These are phyloP conservation scores for Columba livia DNA, from an alignment of 2,113 vertebrate species.

Conservation along the genomic window DNA sequence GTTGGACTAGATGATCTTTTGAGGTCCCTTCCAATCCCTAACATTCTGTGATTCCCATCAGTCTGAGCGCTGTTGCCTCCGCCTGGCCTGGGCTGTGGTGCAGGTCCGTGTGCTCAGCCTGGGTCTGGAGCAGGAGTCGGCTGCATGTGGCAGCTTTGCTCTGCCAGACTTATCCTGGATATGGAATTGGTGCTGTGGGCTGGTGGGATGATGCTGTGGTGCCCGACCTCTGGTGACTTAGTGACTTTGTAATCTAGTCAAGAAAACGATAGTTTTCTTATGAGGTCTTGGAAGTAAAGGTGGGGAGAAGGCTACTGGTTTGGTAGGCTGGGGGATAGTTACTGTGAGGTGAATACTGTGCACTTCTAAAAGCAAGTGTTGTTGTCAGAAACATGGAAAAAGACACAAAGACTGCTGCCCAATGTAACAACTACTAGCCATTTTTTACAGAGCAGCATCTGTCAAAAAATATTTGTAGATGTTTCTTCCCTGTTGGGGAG, in stretches of 20 bases:
- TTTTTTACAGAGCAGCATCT: background rate
- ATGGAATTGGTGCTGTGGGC: background rate
- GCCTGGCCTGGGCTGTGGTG: background rate
- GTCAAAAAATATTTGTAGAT: background rate
- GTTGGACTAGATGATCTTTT: too few relatives aligned
- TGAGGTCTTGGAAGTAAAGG: background rate
- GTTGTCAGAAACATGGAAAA: background rate
- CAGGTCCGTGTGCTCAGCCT: too few relatives aligned
- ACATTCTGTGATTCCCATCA: too few relatives aligned
- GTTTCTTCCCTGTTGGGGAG: fast-evolving
- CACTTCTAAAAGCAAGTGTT: fast-evolving
- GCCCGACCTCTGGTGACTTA: fast-evolving
- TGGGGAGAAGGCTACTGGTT: background rate
- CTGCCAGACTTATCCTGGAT: fast-evolving
- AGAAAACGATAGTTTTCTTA: fast-evolving
- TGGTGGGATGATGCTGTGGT: background rate
- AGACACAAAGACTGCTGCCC: fast-evolving
- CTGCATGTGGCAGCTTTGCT: background rate
- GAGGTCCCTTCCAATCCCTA: too few relatives aligned
- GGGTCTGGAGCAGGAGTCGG: background rate
- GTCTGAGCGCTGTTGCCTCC: too few relatives aligned
- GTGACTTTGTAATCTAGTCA: background rate
- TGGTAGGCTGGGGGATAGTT: fast-evolving
- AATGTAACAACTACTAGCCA: fast-evolving
- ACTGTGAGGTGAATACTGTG: fast-evolving